Evolutionary conservation across 2,113 vertebrate genomes (phyloP).

Genomic region (Turnix velox): DNA sequence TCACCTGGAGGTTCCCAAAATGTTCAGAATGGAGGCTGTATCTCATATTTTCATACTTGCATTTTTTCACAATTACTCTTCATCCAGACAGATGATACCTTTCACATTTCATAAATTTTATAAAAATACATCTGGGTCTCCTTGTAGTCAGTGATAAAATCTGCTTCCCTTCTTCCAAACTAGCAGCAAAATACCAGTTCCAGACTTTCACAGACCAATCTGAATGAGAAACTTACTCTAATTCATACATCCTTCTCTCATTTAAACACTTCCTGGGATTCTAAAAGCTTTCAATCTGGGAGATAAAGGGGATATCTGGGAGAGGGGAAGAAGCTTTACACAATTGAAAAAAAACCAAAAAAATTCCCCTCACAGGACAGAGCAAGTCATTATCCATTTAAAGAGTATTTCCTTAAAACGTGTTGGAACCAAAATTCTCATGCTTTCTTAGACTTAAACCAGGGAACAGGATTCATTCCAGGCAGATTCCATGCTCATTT

Average conservation of each 20-base stretch:
- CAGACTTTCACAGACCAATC: not conserved
- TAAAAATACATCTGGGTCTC: not conserved
- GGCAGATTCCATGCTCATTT: not conserved
- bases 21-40: no score
- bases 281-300: not conserved
- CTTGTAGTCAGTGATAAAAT: not conserved
- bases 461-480: not conserved
- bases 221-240: not conserved
- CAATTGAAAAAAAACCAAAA: not conserved
- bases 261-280: not conserved
- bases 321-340: not conserved
- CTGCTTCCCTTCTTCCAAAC: not conserved
- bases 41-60: no score
- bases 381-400: not conserved
- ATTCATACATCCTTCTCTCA: not conserved
- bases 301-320: no score
- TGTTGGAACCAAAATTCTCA: not conserved
- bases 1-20: not conserved
- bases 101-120: not conserved
- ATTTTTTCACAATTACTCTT: not conserved
- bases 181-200: not conserved
- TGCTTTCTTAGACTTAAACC: not conserved
- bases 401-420: not conserved
- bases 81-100: not conserved
- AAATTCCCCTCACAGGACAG: not conserved